Evolutionary conservation across 2,113 vertebrate genomes (phyloP).

Genomic region (Axis porcinus): DNA sequence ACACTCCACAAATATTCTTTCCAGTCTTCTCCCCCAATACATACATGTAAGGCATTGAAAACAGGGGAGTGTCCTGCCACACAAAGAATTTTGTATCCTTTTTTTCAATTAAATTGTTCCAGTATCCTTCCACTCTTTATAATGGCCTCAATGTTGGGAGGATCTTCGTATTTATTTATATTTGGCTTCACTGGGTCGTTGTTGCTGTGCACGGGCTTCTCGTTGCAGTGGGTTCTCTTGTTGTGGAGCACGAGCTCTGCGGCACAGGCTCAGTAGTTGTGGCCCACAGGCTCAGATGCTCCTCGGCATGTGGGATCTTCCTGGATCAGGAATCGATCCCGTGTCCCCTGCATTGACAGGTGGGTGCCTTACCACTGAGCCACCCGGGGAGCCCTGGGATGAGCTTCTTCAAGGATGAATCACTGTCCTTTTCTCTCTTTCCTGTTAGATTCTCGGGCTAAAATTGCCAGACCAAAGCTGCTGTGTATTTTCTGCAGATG

Average conservation of each 20-base stretch:
- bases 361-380: neutral
- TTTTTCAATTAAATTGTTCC: neutral
- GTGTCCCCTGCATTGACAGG: neutral
- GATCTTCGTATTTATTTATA: neutral
- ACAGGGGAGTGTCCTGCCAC: neutral
- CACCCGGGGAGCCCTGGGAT: neutral
- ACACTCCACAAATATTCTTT: neutral
- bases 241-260: neutral
- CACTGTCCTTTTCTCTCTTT: neutral
- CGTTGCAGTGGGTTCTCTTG: neutral
- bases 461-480: neutral
- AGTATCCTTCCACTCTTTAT: neutral
- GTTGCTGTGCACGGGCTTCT: fast-evolving
- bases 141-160: neutral
- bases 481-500: neutral
- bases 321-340: neutral
- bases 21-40: neutral
- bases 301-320: neutral
- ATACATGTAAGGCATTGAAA: neutral
- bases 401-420: neutral
- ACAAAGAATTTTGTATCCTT: neutral
- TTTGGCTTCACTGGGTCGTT: neutral
- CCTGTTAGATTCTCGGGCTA: neutral
- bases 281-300: neutral
- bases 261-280: neutral